A percentile compares a stretch with the other conserved stretches of the same genome.
phyloP scores from a whole-genome alignment of 2,113 vertebrate genomes.

The Varanus komodoensis region DNA sequence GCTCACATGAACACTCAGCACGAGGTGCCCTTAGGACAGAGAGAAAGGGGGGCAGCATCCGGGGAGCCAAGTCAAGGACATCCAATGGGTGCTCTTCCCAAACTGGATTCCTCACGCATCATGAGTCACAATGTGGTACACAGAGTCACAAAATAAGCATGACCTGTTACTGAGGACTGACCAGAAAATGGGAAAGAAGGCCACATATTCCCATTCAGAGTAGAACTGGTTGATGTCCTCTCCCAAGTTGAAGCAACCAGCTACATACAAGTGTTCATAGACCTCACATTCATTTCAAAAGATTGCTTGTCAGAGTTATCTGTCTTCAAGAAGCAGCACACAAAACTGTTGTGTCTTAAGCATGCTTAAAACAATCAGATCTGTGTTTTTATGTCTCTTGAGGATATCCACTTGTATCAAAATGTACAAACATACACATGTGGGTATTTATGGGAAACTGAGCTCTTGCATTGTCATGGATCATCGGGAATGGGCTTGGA shows the following conservation, averaged over 20 bases:
- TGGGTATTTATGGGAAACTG: neutral
- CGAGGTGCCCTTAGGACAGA: too few relatives aligned
- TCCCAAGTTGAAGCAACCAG: neutral
- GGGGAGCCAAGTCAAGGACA: too few relatives aligned
- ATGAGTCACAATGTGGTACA: neutral
- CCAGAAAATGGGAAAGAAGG: neutral
- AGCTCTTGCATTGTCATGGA: neutral
- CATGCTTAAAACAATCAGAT: neutral
- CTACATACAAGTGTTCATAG: neutral
- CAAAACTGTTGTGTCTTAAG: neutral
- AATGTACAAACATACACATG: neutral
- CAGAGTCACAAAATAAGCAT: neutral
- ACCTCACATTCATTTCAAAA: neutral
- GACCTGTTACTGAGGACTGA: neutral
- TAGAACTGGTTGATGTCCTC: neutral
- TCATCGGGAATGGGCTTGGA: neutral
- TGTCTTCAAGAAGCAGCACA: neutral
- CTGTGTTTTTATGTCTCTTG: neutral
- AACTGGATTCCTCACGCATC: too few relatives aligned
- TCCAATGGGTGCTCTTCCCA: too few relatives aligned
- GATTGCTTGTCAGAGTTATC: neutral
- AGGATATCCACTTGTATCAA: neutral
- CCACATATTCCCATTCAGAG: neutral
- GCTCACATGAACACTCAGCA: too few relatives aligned
- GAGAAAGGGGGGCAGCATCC: too few relatives aligned